A percentile compares a stretch with the other conserved stretches of the same genome.
Conservation (phyloP, 2,797 vertebrate genomes). For the Cryptoblepharus egeriae region DNA sequence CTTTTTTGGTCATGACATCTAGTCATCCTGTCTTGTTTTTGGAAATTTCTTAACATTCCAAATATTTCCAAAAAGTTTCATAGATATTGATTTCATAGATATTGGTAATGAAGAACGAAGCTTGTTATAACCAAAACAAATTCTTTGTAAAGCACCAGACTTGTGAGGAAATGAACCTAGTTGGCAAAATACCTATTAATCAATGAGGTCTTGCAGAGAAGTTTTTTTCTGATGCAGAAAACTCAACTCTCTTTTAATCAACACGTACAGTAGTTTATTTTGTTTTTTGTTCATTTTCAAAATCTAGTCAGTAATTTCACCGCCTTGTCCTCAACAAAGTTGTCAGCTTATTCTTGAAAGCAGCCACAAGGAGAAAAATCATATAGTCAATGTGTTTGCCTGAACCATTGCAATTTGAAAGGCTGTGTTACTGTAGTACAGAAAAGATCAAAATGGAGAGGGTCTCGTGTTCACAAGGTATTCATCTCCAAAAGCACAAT, state of each 20-base stretch:
- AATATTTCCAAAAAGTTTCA: too few relatives aligned
- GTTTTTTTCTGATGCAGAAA: not conserved
- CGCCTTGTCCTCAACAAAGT: too few relatives aligned
- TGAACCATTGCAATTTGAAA: not conserved
- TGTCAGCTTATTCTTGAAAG: too few relatives aligned
- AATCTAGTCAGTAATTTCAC: too few relatives aligned
- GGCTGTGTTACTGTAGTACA: not conserved
- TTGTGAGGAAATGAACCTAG: not conserved
- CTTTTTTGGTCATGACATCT: too few relatives aligned
- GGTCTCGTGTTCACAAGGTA: not conserved
- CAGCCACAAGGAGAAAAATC: not conserved
- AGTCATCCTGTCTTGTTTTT: too few relatives aligned
- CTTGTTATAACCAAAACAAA: not conserved
- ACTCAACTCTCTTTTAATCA: not conserved
- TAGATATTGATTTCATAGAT: too few relatives aligned
- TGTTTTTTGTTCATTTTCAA: too few relatives aligned
- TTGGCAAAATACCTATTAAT: not conserved
- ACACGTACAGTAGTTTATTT: too few relatives aligned
- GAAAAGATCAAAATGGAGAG: not conserved
- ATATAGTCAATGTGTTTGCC: not conserved
- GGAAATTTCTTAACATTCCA: too few relatives aligned
- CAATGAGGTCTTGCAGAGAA: not conserved
- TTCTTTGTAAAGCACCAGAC: too few relatives aligned
- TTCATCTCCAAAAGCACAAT: not conserved
- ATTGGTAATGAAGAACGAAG: too few relatives aligned